These are phyloP conservation scores for Drosophila ogumai DNA, from an alignment of 1,140 invertebrate species.

Conservation along the genomic window DNA sequence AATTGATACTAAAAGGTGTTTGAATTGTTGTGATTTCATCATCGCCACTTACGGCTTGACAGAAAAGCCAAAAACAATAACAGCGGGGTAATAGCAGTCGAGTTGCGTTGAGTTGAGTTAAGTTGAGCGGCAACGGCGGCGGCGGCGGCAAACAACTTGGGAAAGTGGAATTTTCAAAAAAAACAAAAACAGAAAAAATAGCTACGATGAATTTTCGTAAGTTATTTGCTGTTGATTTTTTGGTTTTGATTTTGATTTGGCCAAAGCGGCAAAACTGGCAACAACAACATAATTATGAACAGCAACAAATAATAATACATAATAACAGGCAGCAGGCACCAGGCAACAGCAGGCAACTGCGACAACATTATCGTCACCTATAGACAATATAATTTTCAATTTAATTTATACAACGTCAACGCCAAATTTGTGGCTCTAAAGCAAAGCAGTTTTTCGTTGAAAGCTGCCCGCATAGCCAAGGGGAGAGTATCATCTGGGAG, in stretches of 20 bases:
- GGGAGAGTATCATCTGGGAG: background rate
- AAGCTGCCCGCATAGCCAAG: background rate
- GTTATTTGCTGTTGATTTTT: slow-evolving; percentile 14
- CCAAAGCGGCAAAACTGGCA: slow-evolving; percentile 51
- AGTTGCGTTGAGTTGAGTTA: background rate
- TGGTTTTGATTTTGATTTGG: slow-evolving; percentile 39
- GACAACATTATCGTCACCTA: slow-evolving; percentile 82
- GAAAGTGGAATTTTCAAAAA: slow-evolving; percentile 76
- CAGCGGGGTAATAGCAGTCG: slow-evolving; percentile 25
- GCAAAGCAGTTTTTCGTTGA: slow-evolving; percentile 6
- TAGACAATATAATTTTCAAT: slow-evolving; percentile 80
- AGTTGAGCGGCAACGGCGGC: slow-evolving; percentile 4
- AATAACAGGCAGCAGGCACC: slow-evolving; percentile 47
- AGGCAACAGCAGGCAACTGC: slow-evolving; percentile 13
- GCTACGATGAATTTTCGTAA: slow-evolving; percentile 47
- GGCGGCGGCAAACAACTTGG: slow-evolving; percentile 59
- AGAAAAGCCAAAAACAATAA: slow-evolving; percentile 73
- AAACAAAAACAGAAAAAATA: slow-evolving; percentile 6
- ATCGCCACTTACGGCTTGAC: slow-evolving; percentile 79
- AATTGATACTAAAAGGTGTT: slow-evolving; percentile 82
- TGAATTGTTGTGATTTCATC: slow-evolving; percentile 83
- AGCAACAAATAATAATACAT: slow-evolving; percentile 62
- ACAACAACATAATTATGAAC: slow-evolving; percentile 80
- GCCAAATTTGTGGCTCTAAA: slow-evolving; percentile 47
- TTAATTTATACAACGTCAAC: slow-evolving; percentile 71